phyloP scores from a whole-genome alignment of 1,140 invertebrate species.

The Drosophila mojavensis region DNA sequence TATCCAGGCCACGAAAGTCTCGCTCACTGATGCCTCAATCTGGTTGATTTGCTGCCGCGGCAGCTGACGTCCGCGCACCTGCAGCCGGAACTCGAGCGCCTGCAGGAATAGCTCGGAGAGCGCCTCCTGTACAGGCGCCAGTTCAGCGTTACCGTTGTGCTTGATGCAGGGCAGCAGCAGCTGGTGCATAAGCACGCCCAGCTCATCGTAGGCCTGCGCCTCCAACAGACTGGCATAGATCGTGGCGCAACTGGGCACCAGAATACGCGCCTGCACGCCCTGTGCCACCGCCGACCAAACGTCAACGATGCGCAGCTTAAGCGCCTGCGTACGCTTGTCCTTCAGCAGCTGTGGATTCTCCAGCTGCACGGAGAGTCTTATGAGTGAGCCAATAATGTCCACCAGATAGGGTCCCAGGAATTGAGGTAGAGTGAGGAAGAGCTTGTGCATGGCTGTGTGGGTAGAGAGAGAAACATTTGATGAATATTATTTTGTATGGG shows the following conservation, averaged over 20 bases:
- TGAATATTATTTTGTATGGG: background rate
- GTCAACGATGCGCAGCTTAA: constrained; percentile 86
- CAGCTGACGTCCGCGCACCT: constrained; percentile 64
- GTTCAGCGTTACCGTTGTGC: constrained; percentile 86
- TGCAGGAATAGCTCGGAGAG: constrained; percentile 90
- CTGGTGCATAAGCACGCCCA: constrained; percentile 88
- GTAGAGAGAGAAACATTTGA: background rate
- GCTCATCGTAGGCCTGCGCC: constrained; percentile 86
- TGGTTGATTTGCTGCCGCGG: constrained; percentile 26
- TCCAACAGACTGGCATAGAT: constrained; percentile 87
- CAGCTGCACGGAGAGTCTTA: constrained; percentile 60
- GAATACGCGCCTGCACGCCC: constrained; percentile 89
- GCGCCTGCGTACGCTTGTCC: constrained; percentile 85
- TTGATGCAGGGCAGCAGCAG: constrained; percentile 89
- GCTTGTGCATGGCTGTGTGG: constrained; percentile 87
- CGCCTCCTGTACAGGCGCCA: constrained; percentile 87
- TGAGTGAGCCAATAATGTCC: constrained; percentile 88
- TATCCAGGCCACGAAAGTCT: constrained; percentile 90
- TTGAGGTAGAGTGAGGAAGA: constrained; percentile 91
- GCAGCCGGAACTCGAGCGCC: constrained; percentile 89
- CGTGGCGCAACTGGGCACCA: constrained; percentile 90
- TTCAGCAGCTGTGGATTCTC: constrained; percentile 41
- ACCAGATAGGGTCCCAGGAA: constrained; percentile 94
- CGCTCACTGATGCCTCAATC: constrained; percentile 89
- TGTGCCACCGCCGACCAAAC: constrained; percentile 89